Evolutionary conservation across 1,140 invertebrate genomes (phyloP).

Genomic region (Ericerus pela): DNA sequence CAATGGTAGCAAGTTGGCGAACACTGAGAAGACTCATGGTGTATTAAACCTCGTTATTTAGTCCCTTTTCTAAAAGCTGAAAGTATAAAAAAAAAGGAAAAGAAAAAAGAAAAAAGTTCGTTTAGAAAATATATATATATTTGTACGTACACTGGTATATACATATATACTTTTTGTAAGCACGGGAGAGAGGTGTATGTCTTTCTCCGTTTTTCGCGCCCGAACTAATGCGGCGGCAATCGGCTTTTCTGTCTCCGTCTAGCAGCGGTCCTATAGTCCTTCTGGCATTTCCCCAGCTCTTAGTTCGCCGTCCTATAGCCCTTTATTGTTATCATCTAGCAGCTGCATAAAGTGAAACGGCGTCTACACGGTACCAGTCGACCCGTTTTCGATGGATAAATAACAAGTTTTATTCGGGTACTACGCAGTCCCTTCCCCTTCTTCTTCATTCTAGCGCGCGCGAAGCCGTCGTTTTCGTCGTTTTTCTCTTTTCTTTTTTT

Average conservation of each 20-base stretch:
- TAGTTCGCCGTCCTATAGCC: constrained; percentile 10
- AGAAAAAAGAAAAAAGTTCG: no score
- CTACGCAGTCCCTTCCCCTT: constrained; percentile 3
- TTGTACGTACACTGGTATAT: no score
- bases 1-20: no score
- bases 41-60: constrained; percentile 12
- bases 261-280: constrained; percentile 8
- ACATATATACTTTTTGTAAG: no score
- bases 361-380: neutral
- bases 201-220: constrained; percentile 8
- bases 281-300: constrained; percentile 11
- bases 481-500: no score
- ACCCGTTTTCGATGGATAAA: constrained; percentile 10
- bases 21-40: constrained; percentile 12
- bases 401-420: constrained; percentile 9
- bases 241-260: constrained; percentile 10
- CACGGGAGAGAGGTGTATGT: constrained; percentile 3
- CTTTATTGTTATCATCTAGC: constrained; percentile 12
- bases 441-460: no score
- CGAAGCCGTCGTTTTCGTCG: constrained; percentile 3
- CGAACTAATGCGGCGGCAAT: constrained; percentile 8
- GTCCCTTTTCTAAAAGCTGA: constrained; percentile 11
- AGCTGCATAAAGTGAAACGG: constrained; percentile 11
- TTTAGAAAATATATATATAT: no score
- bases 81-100: no score